These are phyloP conservation scores for Apamea monoglypha DNA, from an alignment of 2,888 invertebrate species.

Conservation along the genomic window DNA sequence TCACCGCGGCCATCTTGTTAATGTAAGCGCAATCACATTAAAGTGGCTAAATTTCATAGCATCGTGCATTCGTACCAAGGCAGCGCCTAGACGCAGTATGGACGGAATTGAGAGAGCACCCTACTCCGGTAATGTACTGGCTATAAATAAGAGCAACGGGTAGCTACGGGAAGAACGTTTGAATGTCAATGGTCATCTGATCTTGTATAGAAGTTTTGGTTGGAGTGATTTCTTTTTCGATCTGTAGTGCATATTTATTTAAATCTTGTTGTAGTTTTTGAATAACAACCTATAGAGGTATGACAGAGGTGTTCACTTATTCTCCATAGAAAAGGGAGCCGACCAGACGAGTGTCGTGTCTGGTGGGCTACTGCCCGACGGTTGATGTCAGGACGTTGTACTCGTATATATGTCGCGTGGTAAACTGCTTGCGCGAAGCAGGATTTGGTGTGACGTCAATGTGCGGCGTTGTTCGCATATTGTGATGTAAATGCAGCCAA, in stretches of 20 bases:
- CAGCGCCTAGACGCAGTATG: constrained; percentile 3
- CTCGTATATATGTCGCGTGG: not conserved
- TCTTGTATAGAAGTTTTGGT: not conserved
- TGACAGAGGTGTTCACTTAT: not conserved
- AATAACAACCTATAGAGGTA: not conserved
- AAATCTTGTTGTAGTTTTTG: not conserved
- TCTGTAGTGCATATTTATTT: not conserved
- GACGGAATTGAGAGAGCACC: constrained; percentile 16
- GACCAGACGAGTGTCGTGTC: not conserved
- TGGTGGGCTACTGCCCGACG: not conserved
- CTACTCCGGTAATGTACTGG: constrained; percentile 17
- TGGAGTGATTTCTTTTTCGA: not conserved
- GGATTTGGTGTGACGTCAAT: not conserved
- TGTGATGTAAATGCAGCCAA: no score
- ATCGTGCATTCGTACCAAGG: constrained; percentile 8
- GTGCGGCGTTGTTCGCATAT: not conserved
- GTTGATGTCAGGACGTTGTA: not conserved
- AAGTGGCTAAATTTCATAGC: constrained; percentile 39
- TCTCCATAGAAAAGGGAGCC: not conserved
- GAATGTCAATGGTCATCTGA: not conserved
- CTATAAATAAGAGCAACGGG: constrained; percentile 27
- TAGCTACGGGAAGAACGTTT: not conserved
- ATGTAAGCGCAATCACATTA: constrained; percentile 31
- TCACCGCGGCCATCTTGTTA: constrained; percentile 32
- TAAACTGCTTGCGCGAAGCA: not conserved